Evolutionary conservation across 2,888 invertebrate genomes (phyloP).

Genomic region (Nemurella pictetii): DNA sequence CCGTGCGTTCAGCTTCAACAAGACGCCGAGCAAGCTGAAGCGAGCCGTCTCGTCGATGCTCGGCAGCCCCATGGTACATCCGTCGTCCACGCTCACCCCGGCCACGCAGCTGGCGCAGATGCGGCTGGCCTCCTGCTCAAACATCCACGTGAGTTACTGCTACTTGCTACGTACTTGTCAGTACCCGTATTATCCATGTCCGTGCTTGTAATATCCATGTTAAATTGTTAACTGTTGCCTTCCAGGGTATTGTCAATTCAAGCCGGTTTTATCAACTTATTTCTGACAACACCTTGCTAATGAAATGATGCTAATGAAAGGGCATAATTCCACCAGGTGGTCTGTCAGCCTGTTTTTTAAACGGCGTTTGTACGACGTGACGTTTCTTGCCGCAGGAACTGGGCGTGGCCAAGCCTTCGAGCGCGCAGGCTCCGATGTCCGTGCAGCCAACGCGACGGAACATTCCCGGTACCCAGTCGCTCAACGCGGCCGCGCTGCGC

Average conservation of each 20-base stretch:
- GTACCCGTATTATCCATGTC: background rate
- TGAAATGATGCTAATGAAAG: background rate
- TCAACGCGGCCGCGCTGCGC: slow-evolving; percentile 68
- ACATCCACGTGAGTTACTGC: slow-evolving; percentile 71
- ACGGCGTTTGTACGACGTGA: slow-evolving; percentile 40
- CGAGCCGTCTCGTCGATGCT: slow-evolving; percentile 94
- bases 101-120: slow-evolving; percentile 83
- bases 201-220: background rate
- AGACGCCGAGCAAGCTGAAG: slow-evolving; percentile 91
- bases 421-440: slow-evolving; percentile 73
- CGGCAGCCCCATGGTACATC: slow-evolving; percentile 69
- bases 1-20: slow-evolving; percentile 92
- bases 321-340: background rate
- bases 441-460: slow-evolving; percentile 84
- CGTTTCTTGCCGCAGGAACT: slow-evolving; percentile 64
- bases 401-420: slow-evolving; percentile 59
- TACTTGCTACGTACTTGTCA: background rate
- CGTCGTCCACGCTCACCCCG: slow-evolving; percentile 80
- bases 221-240: background rate
- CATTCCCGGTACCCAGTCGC: slow-evolving; percentile 59
- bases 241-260: background rate
- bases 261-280: background rate
- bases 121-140: slow-evolving; percentile 83
- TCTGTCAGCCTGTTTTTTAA: background rate
- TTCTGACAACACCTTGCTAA: background rate